A percentile compares a stretch with the other conserved stretches of the same genome.
Evolutionary conservation across 64 coral and sea anemone genomes (phyloP).

Genomic region (Acropora yongei): DNA sequence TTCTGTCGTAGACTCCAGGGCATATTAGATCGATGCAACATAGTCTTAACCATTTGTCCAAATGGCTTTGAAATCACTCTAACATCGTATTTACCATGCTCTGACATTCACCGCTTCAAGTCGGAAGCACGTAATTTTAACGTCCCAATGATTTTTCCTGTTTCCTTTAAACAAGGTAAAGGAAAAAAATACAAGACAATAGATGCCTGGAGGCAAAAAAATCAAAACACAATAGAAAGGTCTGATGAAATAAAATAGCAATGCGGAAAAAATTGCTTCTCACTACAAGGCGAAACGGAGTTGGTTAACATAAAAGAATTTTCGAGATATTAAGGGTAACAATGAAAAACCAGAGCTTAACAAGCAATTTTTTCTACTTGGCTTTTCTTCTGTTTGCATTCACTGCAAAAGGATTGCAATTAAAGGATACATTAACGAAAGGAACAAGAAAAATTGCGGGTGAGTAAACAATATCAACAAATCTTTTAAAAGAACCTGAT

Average conservation of each 20-base stretch:
- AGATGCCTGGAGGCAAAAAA: not conserved
- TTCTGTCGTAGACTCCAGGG: too few relatives aligned
- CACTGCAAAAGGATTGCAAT: not conserved
- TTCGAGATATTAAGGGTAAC: not conserved
- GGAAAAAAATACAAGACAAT: not conserved
- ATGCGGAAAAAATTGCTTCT: conserved; percentile 17
- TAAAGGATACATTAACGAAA: not conserved
- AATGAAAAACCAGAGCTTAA: not conserved
- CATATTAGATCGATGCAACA: too few relatives aligned
- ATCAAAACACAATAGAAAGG: not conserved
- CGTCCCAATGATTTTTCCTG: not conserved
- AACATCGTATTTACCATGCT: too few relatives aligned
- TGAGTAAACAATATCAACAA: not conserved
- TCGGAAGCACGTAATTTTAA: not conserved
- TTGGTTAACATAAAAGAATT: not conserved
- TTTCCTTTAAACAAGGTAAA: not conserved
- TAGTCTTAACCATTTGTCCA: too few relatives aligned
- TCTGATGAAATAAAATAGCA: not conserved
- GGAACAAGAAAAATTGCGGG: not conserved
- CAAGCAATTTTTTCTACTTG: not conserved
- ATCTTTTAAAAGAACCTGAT: not conserved
- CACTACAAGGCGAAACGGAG: not conserved
- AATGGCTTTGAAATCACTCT: too few relatives aligned
- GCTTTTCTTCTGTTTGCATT: not conserved
- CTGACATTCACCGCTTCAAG: too few relatives aligned